Evolutionary conservation across 2,113 vertebrate genomes (phyloP), one percentile per base, ranked within the genome.

Genomic region (Sebastes schlegelii): DNA sequence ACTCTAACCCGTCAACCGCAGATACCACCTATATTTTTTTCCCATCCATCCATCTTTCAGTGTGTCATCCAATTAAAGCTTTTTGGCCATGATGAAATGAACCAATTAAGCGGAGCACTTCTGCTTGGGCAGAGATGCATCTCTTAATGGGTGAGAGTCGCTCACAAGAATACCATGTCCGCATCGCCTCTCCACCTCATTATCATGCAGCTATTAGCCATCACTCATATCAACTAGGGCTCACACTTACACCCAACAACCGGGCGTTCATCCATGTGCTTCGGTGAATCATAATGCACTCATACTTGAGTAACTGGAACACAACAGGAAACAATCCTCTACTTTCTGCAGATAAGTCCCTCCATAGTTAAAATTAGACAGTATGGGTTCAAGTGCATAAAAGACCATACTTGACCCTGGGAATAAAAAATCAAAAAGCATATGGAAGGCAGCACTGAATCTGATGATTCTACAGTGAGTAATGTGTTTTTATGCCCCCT

Each of bases 51-150:
- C 65, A 74, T 94, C 89, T 90, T 87, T 76, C 67, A 67, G 48
- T 67, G 75, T 74, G 83, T 93, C 92, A 86, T 67, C 90, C 90
- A 94, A 92, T 94, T 94, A 94, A 83, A 79, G 86, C 77, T 79
- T 76, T 78, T 86, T 84, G 80, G 79, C 73, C 65, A 40, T 88
- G 91, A 93, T 91, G 86, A 94, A 91, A 92, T 89, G 83, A 91
- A 91, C 91, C 88, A 93, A 94, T 94, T 93, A 94, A 88, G 86
- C 80, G 4, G 46, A 21, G 80, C 83, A 77, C 80, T 92, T 93
- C 88, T 89, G 90, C 90, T 85, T 48, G 72, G 87, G 46, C 77
- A 91, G 87, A 90, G 81, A 89, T 68, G 83, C 83, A 84, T 86
- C 90, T 85, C 71, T 65, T 90, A 92, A 93, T 91, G 87, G 86